Evolutionary conservation across 2,113 vertebrate genomes (phyloP), one percentile per base, ranked within the genome.

Genomic region (Channa argus): DNA sequence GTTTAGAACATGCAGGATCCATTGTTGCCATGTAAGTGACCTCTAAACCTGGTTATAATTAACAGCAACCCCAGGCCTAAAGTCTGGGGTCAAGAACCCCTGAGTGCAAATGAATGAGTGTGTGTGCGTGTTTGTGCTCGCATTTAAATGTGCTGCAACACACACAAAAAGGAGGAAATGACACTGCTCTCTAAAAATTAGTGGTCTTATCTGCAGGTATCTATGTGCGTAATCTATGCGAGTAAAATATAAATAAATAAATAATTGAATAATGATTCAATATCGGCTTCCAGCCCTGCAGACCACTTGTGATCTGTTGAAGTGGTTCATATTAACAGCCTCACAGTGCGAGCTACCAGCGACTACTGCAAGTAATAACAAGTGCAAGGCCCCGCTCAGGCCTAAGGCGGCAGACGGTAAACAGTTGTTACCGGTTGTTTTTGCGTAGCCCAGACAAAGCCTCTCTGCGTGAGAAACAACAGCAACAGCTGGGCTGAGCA

Each of bases 401-500:
- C 88, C 92, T 55, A 41, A 80, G 88, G 79, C 88, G 62, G 71
- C 82, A 78, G 77, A 86, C 87, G 86, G 87, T 90, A 90, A 89
- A 91, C 88, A 87, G 92, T 91, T 89, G 93, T 88, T 94, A 69
- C 87, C 74, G 67, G 71, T 80, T 83, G 74, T 74, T 68, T 59
- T 45, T 72, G 81, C 68, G 45, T 74, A 84, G 88, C 90, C 70
- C 60, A 81, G 80, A 86, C 89, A 92, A 93, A 93, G 89, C 86
- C 85, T 85, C 69, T 77, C 90, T 82, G 86, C 73, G 89, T 76
- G 77, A 90, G 90, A 51, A 88, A 88, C 85, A 87, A 80, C 85
- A 86, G 80, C 84, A 71, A 82, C 88, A 86, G 86, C 89, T 83
- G 84, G 73, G 79, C 72, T 24, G 78, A 85, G 88, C 78, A 41